Base-by-base conservation (phyloP, 1,140 invertebrate species). In the Agrypnia vestita region DNA sequence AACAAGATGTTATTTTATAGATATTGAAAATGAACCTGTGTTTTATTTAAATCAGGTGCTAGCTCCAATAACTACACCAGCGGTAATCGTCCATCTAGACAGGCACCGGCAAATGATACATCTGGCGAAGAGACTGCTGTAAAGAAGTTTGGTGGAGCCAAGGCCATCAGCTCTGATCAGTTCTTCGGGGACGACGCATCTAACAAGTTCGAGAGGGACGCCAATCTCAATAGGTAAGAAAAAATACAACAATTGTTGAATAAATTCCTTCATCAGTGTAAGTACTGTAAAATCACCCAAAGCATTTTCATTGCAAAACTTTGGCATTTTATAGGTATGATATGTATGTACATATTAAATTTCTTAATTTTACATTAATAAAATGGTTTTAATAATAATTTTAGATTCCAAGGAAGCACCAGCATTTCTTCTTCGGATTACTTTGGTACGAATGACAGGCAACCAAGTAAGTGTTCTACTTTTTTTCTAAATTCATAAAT, bases 161-260 rank as follows among this genome's bases (percentile, higher is more conserved):
- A 99, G 90, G 95, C 97, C 3, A 99, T 99, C 84, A 99, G 97
- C 77, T 99, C 98, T 0, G 97, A 98, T 86, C 97, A 99, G 90
- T 99, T 94, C 89, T 98, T 98, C 87, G 94, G 93, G 4, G 94
- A 96, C 81, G 91, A 92, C 82, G 87, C 90, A 17, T 87, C 87
- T 46, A 89, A 90, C 80, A 93, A 93, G 85, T 90, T 90, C 83
- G 94, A 96, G 84, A 88, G 89, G 82, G 88, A 88, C 83, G 86
- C 86, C 44, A 89, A 88, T 84, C 85, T 91, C 82, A 90, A 88
- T 61, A 84, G 87, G 81, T 83, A 11, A 35, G 10, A 43, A 35
- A 6, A 35, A 35, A 35, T 35, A 35, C 6, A 35, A 35, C 1
- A 3, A n/a, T n/a, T n/a, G 6, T 35, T 35, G 1, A 3, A 35